Evolutionary conservation across 2,113 vertebrate species (phyloP).

Genomic region (Crocuta crocuta): DNA sequence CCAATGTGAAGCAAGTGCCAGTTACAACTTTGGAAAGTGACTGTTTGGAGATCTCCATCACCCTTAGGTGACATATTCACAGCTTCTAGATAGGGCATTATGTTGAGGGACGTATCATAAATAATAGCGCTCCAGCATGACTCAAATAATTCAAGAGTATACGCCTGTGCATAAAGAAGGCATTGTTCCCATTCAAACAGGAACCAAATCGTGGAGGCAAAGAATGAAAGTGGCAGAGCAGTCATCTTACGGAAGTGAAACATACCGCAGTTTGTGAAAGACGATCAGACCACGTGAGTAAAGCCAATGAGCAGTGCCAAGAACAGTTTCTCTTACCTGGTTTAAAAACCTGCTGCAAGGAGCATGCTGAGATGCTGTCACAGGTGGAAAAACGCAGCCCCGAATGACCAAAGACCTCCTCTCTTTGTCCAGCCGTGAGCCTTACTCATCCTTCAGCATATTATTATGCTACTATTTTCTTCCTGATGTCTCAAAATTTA

Average conservation of each 20-base stretch:
- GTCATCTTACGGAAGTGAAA: not conserved
- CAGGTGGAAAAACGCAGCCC: too few relatives aligned
- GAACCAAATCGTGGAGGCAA: not conserved
- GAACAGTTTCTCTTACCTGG: not conserved
- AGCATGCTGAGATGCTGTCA: rapidly evolving
- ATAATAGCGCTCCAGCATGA: not conserved
- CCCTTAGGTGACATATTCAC: slow-evolving; percentile 45
- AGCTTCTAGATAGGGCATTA: slow-evolving; percentile 37
- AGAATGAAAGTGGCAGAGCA: not conserved
- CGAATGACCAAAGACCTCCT: not conserved
- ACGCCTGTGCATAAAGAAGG: not conserved
- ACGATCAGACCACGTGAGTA: not conserved
- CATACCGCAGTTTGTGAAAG: not conserved
- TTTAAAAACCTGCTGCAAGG: not conserved
- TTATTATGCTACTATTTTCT: not conserved
- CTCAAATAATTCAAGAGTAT: not conserved
- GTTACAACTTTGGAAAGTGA: slow-evolving; percentile 55
- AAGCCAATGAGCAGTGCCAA: not conserved
- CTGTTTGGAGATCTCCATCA: slow-evolving; percentile 49
- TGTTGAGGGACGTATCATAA: not conserved
- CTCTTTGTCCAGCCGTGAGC: not conserved
- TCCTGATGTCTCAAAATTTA: not conserved
- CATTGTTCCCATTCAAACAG: not conserved
- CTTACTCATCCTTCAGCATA: not conserved
- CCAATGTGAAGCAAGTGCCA: slow-evolving; percentile 71